Evolutionary conservation across 2,113 vertebrate species (phyloP), one percentile per base, ranked within the genome.

Genomic region (Gopherus evgoodei): DNA sequence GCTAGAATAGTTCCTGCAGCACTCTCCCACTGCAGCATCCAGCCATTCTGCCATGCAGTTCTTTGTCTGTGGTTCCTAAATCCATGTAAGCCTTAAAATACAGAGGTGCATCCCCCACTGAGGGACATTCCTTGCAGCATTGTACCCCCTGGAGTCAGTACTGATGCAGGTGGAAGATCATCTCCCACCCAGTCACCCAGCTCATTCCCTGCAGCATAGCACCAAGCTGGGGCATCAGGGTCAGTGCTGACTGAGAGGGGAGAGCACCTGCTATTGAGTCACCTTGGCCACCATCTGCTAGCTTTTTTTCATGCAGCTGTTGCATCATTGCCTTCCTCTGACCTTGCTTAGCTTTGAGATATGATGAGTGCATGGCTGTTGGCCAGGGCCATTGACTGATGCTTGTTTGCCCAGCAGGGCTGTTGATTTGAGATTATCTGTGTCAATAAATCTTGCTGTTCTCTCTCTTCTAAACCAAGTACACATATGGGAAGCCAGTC

Each of bases 401-500:
- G 0, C 29, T 76, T 35, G 2, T 16, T 81, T 31, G 56, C 10
- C 44, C 44, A 50, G 3, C 75, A 38, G 38, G 19, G n/a, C 29
- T 9, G 22, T 9, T n/a, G 38, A 38, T 75, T 38, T 5, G 52
- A 49, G 0, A 35, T 78, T 53, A 84, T 84, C 62, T 54, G 16
- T 38, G 22, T 59, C 35, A 22, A 11, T 87, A n/a, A 38, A 22
- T 52, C 29, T n/a, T 75, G 52, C 47, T 95, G 52, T 49, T 12
- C 17, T 49, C 13, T 94, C 62, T 72, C 76, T 0, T 86, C 72
- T 87, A 59, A 86, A 11, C 69, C 90, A 98, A 97, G 89, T 97
- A 98, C 94, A 97, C 91, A 0, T 96, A 97, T 2, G 93, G 95
- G 88, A 97, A 96, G 27, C 86, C 92, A 35, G 95, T 96, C 25